Percentiles rank a stretch among this genome's conserved stretches.
Conservation (phyloP, 2,888 invertebrate genomes). For the Augochlorella aurata region DNA sequence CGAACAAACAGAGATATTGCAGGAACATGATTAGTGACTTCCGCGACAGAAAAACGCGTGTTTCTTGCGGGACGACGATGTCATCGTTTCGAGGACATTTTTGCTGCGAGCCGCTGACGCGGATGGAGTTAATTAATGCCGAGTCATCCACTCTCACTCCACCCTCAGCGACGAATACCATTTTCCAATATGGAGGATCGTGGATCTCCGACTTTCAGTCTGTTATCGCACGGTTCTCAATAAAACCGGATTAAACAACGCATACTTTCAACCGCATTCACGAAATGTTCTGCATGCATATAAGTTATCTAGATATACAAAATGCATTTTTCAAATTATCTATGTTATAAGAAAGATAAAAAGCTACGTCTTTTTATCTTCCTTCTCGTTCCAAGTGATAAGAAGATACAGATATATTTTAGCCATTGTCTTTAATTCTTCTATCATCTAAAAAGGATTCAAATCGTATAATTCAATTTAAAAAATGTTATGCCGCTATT, state of each 20-base stretch:
- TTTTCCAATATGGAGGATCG: conserved; percentile 40
- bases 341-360: too few relatives aligned
- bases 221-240: neutral
- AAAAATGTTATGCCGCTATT: too few relatives aligned
- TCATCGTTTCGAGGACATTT: conserved; percentile 37
- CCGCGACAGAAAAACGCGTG: neutral
- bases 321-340: too few relatives aligned
- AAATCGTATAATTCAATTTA: too few relatives aligned
- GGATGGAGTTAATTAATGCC: conserved; percentile 50
- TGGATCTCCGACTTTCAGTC: conserved; percentile 14
- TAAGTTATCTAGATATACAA: too few relatives aligned
- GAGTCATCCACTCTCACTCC: conserved; percentile 25
- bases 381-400: too few relatives aligned
- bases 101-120: conserved; percentile 43
- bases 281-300: too few relatives aligned
- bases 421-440: too few relatives aligned
- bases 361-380: too few relatives aligned
- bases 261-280: neutral
- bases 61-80: neutral
- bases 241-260: conserved; percentile 8
- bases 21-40: neutral
- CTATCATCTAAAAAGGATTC: too few relatives aligned
- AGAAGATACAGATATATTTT: too few relatives aligned
- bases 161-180: conserved; percentile 20
- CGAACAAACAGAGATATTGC: neutral